Conservation (phyloP, 2,113 vertebrate genomes). For the Platysteira castanea region DNA sequence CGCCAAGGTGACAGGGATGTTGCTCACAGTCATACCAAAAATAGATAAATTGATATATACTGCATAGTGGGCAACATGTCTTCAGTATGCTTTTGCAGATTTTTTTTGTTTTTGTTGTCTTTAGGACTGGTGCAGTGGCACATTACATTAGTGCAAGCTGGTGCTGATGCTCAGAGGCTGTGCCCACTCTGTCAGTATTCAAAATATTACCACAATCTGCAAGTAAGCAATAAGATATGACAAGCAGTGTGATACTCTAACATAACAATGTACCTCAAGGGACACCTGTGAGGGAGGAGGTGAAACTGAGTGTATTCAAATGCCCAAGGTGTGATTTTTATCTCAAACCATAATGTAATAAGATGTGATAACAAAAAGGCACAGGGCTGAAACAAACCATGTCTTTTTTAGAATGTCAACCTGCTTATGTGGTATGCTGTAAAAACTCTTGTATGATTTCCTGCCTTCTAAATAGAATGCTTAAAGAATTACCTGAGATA, state of each 20-base stretch:
- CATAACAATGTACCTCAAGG: background rate
- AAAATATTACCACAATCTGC: conserved; percentile 23
- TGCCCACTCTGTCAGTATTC: conserved; percentile 11
- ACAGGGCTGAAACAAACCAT: background rate
- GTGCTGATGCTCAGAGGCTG: conserved; percentile 47
- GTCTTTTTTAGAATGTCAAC: conserved; percentile 8
- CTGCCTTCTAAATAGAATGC: background rate
- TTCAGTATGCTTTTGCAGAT: background rate
- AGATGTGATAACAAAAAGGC: conserved; percentile 63
- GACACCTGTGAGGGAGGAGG: conserved; percentile 52
- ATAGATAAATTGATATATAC: background rate
- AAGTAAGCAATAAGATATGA: background rate
- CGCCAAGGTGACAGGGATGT: background rate
- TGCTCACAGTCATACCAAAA: background rate
- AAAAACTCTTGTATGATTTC: background rate
- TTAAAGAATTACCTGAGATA: background rate
- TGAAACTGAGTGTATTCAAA: conserved; percentile 34
- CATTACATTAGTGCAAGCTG: conserved; percentile 46
- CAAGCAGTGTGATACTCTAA: conserved; percentile 16
- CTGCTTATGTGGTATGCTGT: background rate
- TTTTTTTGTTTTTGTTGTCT: conserved; percentile 7
- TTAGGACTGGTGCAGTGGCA: conserved; percentile 49
- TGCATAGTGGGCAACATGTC: background rate
- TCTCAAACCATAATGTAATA: conserved; percentile 56
- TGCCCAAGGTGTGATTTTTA: conserved; percentile 57